Evolutionary conservation across 2,113 vertebrate species (phyloP), one percentile per base, ranked within the genome.

Genomic region (Charina bottae): DNA sequence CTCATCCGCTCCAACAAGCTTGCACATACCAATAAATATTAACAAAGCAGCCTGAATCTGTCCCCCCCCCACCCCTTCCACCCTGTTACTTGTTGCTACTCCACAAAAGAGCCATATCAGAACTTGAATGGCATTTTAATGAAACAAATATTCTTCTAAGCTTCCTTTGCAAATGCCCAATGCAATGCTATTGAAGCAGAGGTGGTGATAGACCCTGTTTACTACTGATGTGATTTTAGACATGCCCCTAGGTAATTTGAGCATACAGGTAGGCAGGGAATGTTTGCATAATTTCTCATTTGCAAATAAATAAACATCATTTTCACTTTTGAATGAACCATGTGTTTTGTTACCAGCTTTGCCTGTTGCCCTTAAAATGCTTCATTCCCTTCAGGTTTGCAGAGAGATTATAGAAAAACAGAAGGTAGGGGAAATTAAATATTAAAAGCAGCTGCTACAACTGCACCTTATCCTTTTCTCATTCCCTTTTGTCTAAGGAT

Each of bases 81-180:
- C 49, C 26, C 21, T 8, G 3, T 85, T 87, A 11, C 58, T 55
- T 49, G 58, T 93, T 93, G 68, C 95, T 91, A 91, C 92, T 60
- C 93, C 59, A 58, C 56, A 72, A 59, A 93, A 95, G 91, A 93
- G 59, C 59, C 85, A 58, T 49, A 93, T 91, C 91, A 54, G 59
- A 86, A 92, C 96, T 95, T 84, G 90, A 95, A 94, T 89, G 93
- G 59, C 68, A 93, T 93, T 95, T 95, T 93, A 94, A 89, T 91
- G 94, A 95, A 95, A 96, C 92, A 94, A 89, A 92, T 85, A 92
- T 91, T 91, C 72, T 64, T 94, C 90, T 91, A 96, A 92, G 93
- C 93, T 95, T 95, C 95, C 91, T 93, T 96, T 96, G 88, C 92
- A 95, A 96, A 94, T 95, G 87, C 87, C 59, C 93, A 95, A 37